phyloP scores from a whole-genome alignment of 2,797 vertebrate species.

The Enteromius fasciolatus region DNA sequence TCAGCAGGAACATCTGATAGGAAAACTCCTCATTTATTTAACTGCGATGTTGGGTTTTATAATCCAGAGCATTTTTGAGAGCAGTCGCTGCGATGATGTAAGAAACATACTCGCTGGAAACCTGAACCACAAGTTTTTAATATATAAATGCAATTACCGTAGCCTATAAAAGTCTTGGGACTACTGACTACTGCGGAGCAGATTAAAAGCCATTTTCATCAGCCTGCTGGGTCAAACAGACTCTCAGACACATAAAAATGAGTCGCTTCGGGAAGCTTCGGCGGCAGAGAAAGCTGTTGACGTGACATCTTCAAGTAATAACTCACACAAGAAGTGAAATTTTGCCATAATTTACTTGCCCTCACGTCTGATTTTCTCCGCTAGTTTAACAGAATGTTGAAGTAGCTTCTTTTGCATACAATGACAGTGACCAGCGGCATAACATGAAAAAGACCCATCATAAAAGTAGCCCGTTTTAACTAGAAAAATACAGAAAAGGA shows the following conservation, averaged over 20 bases:
- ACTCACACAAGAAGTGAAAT: constrained; percentile 27
- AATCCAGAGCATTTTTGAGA: constrained; percentile 67
- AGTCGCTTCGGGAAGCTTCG: constrained; percentile 45
- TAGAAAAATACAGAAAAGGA: not conserved
- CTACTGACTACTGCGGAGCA: not conserved
- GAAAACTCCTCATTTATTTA: constrained; percentile 32
- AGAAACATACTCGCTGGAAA: constrained; percentile 52
- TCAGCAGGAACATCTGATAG: constrained; percentile 25
- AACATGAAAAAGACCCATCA: not conserved
- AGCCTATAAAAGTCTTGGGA: constrained; percentile 64
- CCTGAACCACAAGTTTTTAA: constrained; percentile 27
- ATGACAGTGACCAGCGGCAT: not conserved
- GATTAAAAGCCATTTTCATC: constrained; percentile 47
- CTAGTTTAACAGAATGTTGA: constrained; percentile 1
- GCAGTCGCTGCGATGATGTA: constrained; percentile 58
- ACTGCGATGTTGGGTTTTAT: not conserved
- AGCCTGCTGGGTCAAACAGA: constrained; percentile 29
- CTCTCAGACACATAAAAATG: constrained; percentile 40
- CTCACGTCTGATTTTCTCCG: not conserved
- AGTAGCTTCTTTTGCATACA: not conserved
- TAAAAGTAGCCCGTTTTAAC: not conserved
- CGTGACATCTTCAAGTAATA: constrained; percentile 19
- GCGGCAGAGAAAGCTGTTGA: constrained; percentile 44
- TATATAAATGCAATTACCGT: constrained; percentile 55
- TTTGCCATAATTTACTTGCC: not conserved